Conservation (phyloP, 2,888 invertebrate species). For the Hydrotaea cyrtoneurina region DNA sequence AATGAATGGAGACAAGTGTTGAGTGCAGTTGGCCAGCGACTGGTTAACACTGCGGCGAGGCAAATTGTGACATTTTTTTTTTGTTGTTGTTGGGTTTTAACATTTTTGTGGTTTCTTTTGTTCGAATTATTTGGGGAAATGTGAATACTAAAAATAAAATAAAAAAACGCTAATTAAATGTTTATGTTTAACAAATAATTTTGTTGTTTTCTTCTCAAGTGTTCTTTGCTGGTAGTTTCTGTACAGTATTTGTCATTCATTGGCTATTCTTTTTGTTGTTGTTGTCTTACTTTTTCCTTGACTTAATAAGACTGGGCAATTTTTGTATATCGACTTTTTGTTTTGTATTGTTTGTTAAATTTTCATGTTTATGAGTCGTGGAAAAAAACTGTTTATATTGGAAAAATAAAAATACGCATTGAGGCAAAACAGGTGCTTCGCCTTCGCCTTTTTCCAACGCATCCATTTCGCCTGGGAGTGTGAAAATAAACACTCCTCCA, state of each 20-base stretch:
- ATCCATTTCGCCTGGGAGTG: neutral
- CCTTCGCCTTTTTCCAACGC: too few relatives aligned
- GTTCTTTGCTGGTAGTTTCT: neutral
- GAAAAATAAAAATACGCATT: slow-evolving; percentile 41
- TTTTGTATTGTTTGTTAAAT: neutral
- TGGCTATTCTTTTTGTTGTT: neutral
- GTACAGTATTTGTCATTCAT: neutral
- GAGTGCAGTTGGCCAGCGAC: neutral
- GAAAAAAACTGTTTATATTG: too few relatives aligned
- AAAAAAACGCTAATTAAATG: neutral
- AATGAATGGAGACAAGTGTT: neutral
- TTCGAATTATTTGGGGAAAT: slow-evolving; percentile 1
- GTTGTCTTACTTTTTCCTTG: too few relatives aligned
- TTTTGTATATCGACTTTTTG: neutral
- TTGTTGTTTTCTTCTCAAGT: neutral
- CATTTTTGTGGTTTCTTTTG: slow-evolving; percentile 28
- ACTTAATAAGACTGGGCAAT: neutral
- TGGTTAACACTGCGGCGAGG: too few relatives aligned
- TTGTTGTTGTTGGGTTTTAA: too few relatives aligned
- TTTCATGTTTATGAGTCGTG: slow-evolving; percentile 32
- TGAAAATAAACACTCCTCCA: slow-evolving; percentile 3
- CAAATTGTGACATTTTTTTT: too few relatives aligned
- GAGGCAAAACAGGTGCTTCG: slow-evolving; percentile 48
- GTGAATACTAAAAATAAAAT: neutral
- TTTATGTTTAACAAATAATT: slow-evolving; percentile 15